phyloP scores from a whole-genome alignment of 1,140 invertebrate genomes.

The Aplysia californica region DNA sequence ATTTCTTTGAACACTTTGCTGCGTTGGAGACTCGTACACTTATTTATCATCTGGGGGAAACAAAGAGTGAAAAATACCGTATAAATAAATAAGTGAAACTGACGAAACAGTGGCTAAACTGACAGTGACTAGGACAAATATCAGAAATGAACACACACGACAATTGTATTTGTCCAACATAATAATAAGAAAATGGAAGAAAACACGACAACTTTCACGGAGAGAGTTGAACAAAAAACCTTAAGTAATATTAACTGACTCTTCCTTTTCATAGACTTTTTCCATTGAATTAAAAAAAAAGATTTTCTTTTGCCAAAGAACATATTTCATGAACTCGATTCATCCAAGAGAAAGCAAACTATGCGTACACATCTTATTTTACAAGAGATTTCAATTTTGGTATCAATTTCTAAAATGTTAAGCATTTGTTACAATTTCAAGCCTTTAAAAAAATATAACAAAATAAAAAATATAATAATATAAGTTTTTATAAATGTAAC shows the following conservation, averaged over 20 bases:
- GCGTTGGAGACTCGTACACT: slow-evolving; percentile 91
- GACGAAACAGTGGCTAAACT: background rate
- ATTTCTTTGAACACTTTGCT: slow-evolving; percentile 96
- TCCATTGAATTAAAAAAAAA: background rate
- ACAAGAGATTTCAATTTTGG: background rate
- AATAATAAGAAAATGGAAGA: background rate
- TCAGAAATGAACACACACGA: background rate
- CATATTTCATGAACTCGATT: background rate
- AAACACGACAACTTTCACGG: background rate
- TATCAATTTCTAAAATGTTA: background rate
- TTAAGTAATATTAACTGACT: no score
- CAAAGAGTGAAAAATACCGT: slow-evolving; percentile 6
- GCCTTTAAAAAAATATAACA: background rate
- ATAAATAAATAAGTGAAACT: background rate
- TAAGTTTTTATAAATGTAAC: background rate
- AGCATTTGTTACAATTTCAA: background rate
- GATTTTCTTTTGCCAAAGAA: background rate
- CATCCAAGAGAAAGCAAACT: background rate
- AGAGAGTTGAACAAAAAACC: no score
- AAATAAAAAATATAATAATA: background rate
- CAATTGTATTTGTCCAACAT: background rate
- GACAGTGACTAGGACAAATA: background rate
- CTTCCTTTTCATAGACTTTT: no score
- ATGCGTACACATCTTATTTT: background rate
- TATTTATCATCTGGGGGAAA: slow-evolving; percentile 84